phyloP scores from a whole-genome alignment of 2,113 vertebrate genomes.

The Cottus gobio region DNA sequence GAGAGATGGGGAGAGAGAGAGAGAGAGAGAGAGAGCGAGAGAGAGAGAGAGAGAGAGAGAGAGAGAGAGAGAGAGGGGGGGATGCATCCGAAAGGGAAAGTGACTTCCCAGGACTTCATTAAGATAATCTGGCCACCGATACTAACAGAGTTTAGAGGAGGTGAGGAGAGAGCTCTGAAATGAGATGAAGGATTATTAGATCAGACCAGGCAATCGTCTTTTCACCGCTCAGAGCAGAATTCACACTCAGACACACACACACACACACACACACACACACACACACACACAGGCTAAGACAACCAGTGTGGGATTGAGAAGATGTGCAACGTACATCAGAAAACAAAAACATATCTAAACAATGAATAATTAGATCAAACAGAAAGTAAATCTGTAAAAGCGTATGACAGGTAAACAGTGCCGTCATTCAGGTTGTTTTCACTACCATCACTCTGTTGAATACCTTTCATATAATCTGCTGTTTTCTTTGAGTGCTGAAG shows the following conservation, averaged over 20 bases:
- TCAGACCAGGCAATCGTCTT: conserved; percentile 78
- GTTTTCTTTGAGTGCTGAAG: too few species aligned
- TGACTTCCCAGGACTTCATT: conserved; percentile 85
- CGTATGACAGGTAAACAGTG: too few species aligned
- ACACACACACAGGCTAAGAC: conserved; percentile 29
- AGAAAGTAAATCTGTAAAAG: background rate
- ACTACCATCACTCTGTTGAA: background rate
- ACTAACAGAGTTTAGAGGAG: conserved; percentile 83
- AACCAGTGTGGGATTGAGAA: background rate
- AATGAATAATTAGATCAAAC: background rate
- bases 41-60: too few species aligned
- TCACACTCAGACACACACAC: conserved; percentile 52
- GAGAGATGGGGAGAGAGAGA: too few species aligned
- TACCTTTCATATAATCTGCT: background rate
- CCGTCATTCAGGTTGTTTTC: too few species aligned
- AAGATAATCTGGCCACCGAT: conserved; percentile 84
- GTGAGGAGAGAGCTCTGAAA: conserved; percentile 81
- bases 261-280: conserved; percentile 35
- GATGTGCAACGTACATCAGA: conserved; percentile 1
- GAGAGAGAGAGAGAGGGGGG: background rate
- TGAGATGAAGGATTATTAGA: conserved; percentile 87
- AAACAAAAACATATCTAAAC: background rate
- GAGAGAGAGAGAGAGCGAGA: too few species aligned
- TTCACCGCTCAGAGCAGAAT: conserved; percentile 64
- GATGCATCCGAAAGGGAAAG: conserved; percentile 53